phyloP scores from a whole-genome alignment of 2,797 vertebrate genomes.

The Margarornis squamiger region DNA sequence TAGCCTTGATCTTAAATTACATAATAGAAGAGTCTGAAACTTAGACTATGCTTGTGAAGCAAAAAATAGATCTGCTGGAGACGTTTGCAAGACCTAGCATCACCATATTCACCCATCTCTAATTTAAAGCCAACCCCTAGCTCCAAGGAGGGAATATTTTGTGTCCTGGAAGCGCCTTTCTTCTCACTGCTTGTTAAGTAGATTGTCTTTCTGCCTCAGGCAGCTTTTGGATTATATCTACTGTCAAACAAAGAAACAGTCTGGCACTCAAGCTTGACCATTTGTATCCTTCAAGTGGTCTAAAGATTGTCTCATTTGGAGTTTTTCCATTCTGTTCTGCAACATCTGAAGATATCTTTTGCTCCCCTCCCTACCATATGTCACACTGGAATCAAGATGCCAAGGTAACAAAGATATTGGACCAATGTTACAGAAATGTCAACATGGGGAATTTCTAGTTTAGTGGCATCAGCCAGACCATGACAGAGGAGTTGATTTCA shows the following conservation, averaged over 20 bases:
- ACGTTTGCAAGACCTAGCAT: conserved; percentile 12
- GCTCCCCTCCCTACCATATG: neutral
- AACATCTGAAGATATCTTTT: neutral
- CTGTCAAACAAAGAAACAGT: conserved; percentile 18
- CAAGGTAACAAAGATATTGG: neutral
- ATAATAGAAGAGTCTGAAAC: neutral
- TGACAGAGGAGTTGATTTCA: neutral
- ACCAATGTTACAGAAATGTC: neutral
- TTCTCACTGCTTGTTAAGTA: neutral
- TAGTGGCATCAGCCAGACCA: neutral
- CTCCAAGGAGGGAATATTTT: neutral
- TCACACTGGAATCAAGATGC: neutral
- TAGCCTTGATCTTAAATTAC: neutral
- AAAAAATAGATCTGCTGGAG: conserved; percentile 12
- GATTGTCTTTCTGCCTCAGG: conserved; percentile 31
- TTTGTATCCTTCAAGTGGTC: neutral
- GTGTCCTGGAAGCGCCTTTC: neutral
- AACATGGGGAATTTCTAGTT: neutral
- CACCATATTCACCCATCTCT: neutral
- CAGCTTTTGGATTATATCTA: conserved; percentile 13
- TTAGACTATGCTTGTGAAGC: neutral
- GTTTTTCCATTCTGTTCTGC: conserved; percentile 12
- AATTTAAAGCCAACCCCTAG: neutral
- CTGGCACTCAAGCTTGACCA: neutral
- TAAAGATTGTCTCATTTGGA: conserved; percentile 20